Conservation (phyloP, 2,797 vertebrate genomes). For the Gymnopithys bicolor region DNA sequence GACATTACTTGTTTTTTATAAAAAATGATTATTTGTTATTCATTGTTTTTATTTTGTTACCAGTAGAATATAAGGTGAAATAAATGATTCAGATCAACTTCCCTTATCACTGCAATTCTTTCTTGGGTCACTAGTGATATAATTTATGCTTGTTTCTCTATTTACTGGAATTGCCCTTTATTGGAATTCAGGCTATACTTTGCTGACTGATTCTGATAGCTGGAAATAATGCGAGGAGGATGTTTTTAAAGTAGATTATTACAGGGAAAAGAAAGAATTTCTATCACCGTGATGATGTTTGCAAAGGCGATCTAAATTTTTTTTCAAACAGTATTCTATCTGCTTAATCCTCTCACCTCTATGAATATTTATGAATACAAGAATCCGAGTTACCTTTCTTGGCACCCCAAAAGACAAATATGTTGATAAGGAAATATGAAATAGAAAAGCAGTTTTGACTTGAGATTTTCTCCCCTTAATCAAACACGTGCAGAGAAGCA, state of each 20-base stretch:
- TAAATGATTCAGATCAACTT: background rate
- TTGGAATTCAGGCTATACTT: background rate
- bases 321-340: background rate
- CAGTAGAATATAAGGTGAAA: background rate
- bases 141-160: background rate
- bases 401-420: background rate
- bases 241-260: constrained; percentile 25
- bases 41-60: background rate
- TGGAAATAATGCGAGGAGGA: background rate
- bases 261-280: background rate
- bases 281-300: background rate
- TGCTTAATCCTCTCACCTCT: background rate
- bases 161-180: background rate
- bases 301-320: background rate
- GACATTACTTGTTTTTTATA: background rate
- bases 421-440: background rate
- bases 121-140: background rate
- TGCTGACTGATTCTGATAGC: background rate
- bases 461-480: background rate
- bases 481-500: background rate
- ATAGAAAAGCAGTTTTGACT: background rate
- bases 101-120: background rate
- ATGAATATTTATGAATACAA: background rate
- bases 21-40: background rate
- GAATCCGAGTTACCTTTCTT: background rate